Conservation (phyloP, 35 echinoderm and acorn worm species). For the Eucidaris tribuloides region DNA sequence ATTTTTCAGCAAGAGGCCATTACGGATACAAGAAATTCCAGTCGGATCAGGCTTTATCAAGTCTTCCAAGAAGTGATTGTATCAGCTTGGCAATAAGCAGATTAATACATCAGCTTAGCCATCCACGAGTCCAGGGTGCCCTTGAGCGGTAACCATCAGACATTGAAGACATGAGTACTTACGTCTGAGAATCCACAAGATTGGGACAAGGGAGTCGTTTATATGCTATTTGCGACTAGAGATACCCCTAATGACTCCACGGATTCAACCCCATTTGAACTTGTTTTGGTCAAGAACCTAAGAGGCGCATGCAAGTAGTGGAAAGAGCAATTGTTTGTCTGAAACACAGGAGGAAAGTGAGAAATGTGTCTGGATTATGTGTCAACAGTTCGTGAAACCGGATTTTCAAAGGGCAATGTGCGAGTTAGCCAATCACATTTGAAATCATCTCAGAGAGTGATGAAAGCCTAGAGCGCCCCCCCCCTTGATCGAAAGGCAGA, state of each 20-base stretch:
- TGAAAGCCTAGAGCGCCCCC: conserved; percentile 37
- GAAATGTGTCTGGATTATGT: conserved; percentile 56
- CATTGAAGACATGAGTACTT: conserved; percentile 56
- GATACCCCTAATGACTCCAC: conserved; percentile 39
- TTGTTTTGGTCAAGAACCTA: conserved; percentile 57
- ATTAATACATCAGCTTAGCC: conserved; percentile 28
- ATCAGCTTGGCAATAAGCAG: conserved; percentile 46
- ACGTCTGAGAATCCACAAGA: conserved; percentile 5
- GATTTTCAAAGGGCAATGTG: conserved; percentile 22
- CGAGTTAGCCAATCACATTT: conserved; percentile 38
- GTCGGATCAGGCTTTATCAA: conserved; percentile 53
- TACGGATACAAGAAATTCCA: conserved; percentile 55
- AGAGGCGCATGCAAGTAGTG: conserved; percentile 40
- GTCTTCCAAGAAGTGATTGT: conserved; percentile 40
- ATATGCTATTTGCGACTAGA: conserved; percentile 34
- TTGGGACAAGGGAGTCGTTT: conserved; percentile 53
- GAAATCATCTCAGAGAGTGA: conserved; percentile 1
- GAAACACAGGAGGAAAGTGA: background rate
- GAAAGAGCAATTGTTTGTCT: conserved; percentile 29
- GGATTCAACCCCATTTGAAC: conserved; percentile 70
- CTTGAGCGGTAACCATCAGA: conserved; percentile 74
- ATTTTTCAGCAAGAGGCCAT: conserved; percentile 48
- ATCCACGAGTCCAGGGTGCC: conserved; percentile 48
- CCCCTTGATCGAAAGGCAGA: background rate
- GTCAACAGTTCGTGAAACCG: conserved; percentile 17